Conservation (phyloP, 2,113 vertebrate genomes). For the Pseudopodoces humilis region DNA sequence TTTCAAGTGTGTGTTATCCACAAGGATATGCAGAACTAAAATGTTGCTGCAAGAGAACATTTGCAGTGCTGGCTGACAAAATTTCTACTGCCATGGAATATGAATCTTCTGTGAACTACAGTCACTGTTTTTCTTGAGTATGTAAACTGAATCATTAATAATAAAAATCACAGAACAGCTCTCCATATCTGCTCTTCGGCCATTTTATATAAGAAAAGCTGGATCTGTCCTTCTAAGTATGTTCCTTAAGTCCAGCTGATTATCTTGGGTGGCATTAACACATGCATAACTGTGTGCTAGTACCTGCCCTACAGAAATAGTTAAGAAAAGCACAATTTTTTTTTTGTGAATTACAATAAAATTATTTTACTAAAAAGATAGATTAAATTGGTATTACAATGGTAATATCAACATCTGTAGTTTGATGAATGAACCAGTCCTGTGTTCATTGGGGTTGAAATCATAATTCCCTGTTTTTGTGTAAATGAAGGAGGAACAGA, state of each 20-base stretch:
- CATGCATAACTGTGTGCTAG: background rate
- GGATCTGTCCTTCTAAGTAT: background rate
- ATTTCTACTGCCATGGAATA: background rate
- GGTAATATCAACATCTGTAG: background rate
- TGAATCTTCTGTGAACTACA: background rate
- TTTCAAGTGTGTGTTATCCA: background rate
- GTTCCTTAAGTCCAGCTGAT: background rate
- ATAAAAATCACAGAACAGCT: background rate
- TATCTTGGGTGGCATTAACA: background rate
- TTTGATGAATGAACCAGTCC: background rate
- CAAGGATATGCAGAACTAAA: background rate
- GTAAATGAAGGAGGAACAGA: background rate
- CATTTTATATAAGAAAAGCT: background rate
- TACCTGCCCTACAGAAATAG: background rate
- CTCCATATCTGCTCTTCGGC: background rate
- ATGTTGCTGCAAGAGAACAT: background rate
- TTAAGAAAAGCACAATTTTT: background rate
- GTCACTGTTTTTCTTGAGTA: background rate
- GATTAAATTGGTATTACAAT: background rate
- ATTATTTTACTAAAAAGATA: background rate
- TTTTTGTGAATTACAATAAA: background rate
- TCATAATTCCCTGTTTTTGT: background rate
- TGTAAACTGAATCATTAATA: background rate
- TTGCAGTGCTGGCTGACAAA: background rate
- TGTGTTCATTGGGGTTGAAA: background rate